Evolutionary conservation across 2,113 vertebrate species (phyloP).

Genomic region (Chitala chitala): DNA sequence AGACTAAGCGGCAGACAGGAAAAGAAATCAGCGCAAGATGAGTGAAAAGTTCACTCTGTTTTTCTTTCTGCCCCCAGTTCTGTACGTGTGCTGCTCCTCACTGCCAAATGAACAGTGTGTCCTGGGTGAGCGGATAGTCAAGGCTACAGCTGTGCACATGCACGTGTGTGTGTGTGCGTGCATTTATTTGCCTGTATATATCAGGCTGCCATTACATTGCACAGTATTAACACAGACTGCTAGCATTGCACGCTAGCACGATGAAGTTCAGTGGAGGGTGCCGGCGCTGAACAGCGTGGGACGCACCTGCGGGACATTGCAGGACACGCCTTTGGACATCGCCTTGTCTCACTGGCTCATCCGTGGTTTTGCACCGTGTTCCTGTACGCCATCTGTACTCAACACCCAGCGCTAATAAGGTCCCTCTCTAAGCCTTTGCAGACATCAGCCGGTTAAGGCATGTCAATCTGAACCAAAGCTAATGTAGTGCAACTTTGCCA

Average conservation of each 20-base stretch:
- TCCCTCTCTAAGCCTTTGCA: background rate
- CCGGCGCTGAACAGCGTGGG: background rate
- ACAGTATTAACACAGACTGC: too few species aligned
- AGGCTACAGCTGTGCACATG: slow-evolving; percentile 27
- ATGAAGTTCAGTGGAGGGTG: background rate
- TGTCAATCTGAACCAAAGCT: background rate
- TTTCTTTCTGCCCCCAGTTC: slow-evolving; percentile 5
- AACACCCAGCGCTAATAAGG: background rate
- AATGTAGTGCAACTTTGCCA: background rate
- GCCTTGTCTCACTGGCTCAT: background rate
- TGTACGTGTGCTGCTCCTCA: slow-evolving; percentile 24
- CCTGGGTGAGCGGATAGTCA: slow-evolving; percentile 31
- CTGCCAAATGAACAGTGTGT: slow-evolving; percentile 37
- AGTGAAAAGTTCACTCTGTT: slow-evolving; percentile 22
- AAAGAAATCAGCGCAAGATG: background rate
- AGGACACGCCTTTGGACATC: too few species aligned
- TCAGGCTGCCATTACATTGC: background rate
- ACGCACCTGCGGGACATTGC: background rate
- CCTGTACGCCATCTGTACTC: background rate
- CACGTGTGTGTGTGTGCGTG: slow-evolving; percentile 19
- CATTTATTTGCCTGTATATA: background rate
- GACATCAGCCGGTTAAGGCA: background rate
- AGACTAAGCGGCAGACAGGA: slow-evolving; percentile 8
- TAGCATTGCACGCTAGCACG: background rate
- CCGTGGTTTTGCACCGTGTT: background rate